A percentile compares a stretch with the other conserved stretches of the same genome.
Conservation (phyloP, 2,888 invertebrate species). For the Hirtodrosophila confusa region DNA sequence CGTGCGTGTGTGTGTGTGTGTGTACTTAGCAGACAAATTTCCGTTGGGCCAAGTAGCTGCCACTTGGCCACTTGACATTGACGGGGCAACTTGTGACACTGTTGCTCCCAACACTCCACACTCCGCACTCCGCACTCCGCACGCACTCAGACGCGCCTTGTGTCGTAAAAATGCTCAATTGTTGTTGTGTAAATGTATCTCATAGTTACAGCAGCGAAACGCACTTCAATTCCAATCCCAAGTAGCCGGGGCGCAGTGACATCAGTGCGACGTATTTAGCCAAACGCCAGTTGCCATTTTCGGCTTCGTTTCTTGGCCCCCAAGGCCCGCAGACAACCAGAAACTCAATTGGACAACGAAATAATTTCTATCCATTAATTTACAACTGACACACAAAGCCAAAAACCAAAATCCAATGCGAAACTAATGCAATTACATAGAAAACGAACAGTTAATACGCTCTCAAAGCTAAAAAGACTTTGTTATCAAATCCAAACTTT, state of each 20-base stretch:
- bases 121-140: too few species aligned
- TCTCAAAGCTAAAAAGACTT: too few species aligned
- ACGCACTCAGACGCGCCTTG: constrained; percentile 29
- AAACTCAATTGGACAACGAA: constrained; percentile 37
- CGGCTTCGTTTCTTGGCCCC: neutral
- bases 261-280: constrained; percentile 60
- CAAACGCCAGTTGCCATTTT: constrained; percentile 46
- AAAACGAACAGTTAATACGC: too few species aligned
- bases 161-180: constrained; percentile 40
- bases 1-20: neutral
- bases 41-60: constrained; percentile 33
- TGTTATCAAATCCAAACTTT: too few species aligned
- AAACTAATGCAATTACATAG: constrained; percentile 17
- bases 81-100: constrained; percentile 48
- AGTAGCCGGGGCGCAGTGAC: constrained; percentile 42
- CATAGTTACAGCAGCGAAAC: constrained; percentile 12
- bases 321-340: constrained; percentile 2
- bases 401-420: constrained; percentile 17
- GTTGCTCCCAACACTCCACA: constrained; percentile 33
- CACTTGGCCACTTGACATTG: constrained; percentile 55
- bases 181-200: constrained; percentile 8
- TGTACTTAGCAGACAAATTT: constrained; percentile 1
- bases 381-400: constrained; percentile 60
- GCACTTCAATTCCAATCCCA: constrained; percentile 9
- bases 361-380: constrained; percentile 59